Percentiles rank a stretch among this genome's conserved stretches.
Evolutionary conservation across 2,113 vertebrate genomes (phyloP).

Genomic region (Noctilio leporinus): DNA sequence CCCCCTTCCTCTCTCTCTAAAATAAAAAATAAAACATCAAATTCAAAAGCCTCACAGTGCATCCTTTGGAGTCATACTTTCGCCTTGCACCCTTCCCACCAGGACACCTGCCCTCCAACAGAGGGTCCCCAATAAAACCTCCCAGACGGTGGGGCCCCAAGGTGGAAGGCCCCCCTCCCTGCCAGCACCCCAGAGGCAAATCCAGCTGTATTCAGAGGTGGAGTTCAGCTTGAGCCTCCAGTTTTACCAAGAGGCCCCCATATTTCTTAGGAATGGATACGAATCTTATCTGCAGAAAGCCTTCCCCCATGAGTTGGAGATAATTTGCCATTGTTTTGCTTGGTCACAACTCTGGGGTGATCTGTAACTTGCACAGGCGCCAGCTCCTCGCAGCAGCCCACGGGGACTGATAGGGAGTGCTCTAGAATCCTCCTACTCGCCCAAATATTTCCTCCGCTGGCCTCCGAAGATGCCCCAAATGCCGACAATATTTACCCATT

Average conservation of each 20-base stretch:
- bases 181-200: neutral
- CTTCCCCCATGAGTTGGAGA: neutral
- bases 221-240: neutral
- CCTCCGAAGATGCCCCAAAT: neutral
- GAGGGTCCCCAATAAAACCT: neutral
- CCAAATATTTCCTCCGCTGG: neutral
- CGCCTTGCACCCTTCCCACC: neutral
- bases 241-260: neutral
- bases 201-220: no score
- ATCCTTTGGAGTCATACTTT: neutral
- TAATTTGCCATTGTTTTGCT: neutral
- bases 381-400: neutral
- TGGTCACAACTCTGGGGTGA: neutral
- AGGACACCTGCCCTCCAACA: neutral
- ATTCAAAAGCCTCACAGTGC: neutral
- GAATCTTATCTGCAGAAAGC: neutral
- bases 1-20: neutral
- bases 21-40: no score
- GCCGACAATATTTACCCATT: neutral
- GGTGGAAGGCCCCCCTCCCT: neutral
- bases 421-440: neutral
- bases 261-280: neutral
- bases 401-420: neutral
- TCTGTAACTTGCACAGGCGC: neutral
- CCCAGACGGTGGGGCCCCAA: neutral